Evolutionary conservation across 1,140 invertebrate genomes (phyloP).

Genomic region (Parapsyche elsis): DNA sequence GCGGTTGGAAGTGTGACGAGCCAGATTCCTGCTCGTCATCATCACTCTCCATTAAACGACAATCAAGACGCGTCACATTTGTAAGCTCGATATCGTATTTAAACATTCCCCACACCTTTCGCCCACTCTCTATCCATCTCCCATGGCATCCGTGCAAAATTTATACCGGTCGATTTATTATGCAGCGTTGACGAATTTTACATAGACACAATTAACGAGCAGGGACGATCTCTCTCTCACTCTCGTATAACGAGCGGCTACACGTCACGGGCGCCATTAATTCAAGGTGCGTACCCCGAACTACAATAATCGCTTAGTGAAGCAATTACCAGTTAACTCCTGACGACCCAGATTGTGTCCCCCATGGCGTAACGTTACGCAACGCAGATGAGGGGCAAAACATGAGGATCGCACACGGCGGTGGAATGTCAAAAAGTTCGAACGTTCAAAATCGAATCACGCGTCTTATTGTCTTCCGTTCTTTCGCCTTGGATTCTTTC

Average conservation of each 20-base stretch:
- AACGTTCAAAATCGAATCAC: slow-evolving; percentile 13
- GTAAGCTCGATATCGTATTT: no score
- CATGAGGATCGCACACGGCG: background rate
- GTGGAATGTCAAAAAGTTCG: background rate
- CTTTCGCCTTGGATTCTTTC: background rate
- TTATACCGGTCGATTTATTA: slow-evolving; percentile 2
- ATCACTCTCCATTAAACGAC: slow-evolving; percentile 4
- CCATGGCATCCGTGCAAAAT: background rate
- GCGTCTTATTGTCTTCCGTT: slow-evolving; percentile 21
- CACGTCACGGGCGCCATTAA: background rate
- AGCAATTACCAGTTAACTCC: slow-evolving; percentile 10
- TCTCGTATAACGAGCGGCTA: no score
- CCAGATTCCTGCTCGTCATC: background rate
- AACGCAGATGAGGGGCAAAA: background rate
- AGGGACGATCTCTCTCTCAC: no score
- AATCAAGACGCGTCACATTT: background rate
- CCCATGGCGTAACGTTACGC: background rate
- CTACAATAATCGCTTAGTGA: slow-evolving; percentile 12
- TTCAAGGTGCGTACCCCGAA: slow-evolving; percentile 14
- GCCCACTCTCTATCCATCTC: no score
- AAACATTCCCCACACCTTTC: no score
- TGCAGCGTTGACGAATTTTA: slow-evolving; percentile 13
- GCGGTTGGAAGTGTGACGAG: no score
- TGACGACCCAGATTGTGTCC: slow-evolving; percentile 16
- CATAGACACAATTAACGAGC: background rate